Percentiles rank a stretch among this genome's conserved stretches.
These are phyloP conservation scores for Sycophila texana DNA, from an alignment of 2,888 invertebrate genomes.

Conservation along the genomic window DNA sequence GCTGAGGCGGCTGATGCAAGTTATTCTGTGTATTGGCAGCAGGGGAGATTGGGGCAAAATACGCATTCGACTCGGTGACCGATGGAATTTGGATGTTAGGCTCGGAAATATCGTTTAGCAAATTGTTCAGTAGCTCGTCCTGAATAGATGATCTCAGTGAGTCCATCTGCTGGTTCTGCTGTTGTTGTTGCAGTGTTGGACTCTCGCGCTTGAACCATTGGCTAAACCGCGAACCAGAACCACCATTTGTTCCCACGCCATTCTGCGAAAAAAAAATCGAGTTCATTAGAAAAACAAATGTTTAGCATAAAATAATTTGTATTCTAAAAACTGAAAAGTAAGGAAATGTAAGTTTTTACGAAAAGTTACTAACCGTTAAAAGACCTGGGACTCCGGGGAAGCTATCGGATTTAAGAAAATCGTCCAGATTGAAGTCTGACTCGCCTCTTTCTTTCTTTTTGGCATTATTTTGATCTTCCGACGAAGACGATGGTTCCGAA, in stretches of 20 bases:
- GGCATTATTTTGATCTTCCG: conserved; percentile 60
- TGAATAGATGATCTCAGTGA: conserved; percentile 79
- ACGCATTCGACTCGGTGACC: conserved; percentile 78
- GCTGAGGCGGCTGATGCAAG: conserved; percentile 44
- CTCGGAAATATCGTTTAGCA: conserved; percentile 79
- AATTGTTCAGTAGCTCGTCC: conserved; percentile 81
- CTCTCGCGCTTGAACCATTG: conserved; percentile 21
- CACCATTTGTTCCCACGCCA: conserved; percentile 79
- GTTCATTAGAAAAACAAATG: not conserved
- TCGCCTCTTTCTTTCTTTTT: conserved; percentile 61
- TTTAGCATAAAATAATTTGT: not conserved
- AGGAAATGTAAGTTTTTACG: not conserved
- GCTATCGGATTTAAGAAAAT: conserved; percentile 88
- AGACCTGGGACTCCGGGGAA: conserved; percentile 86
- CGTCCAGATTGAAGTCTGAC: conserved; percentile 87
- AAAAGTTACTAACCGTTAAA: conserved; percentile 79
- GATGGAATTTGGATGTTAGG: conserved; percentile 74
- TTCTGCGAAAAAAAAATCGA: conserved; percentile 77
- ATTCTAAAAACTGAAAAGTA: not conserved
- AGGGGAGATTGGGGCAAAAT: conserved; percentile 85
- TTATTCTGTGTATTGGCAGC: conserved; percentile 76
- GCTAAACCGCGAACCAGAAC: conserved; percentile 81
- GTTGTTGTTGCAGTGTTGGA: conserved; percentile 76
- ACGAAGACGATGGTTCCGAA: conserved; percentile 59
- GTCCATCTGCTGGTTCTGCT: conserved; percentile 62